Percentiles rank a stretch among this genome's conserved stretches.
phyloP scores from a whole-genome alignment of 2,113 vertebrate genomes.

The Gobiocypris rarus region DNA sequence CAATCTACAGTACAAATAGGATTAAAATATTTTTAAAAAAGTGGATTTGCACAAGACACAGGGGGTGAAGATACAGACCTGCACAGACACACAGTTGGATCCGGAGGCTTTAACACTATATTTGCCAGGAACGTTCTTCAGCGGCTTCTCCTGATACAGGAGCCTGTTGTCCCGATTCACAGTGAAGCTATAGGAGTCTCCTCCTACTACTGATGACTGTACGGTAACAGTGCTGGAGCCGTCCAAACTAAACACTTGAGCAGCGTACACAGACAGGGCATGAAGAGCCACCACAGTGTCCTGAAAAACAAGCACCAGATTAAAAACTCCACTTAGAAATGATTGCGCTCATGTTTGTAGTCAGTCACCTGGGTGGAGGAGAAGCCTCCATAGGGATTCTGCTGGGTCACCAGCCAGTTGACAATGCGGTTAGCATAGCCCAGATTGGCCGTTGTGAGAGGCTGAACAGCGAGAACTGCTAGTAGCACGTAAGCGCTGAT shows the following conservation, averaged over 20 bases:
- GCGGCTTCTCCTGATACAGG: conserved; percentile 77
- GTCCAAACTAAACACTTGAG: conserved; percentile 59
- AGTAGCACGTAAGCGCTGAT: conserved; percentile 69
- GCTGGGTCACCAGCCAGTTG: conserved; percentile 72
- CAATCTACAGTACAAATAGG: conserved; percentile 51
- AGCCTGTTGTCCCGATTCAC: conserved; percentile 78
- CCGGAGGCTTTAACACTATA: conserved; percentile 69
- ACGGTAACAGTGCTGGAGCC: conserved; percentile 63
- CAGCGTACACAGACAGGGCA: conserved; percentile 67
- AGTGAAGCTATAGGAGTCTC: conserved; percentile 66
- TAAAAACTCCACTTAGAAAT: background rate
- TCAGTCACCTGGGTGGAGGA: conserved; percentile 76
- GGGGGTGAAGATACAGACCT: conserved; percentile 68
- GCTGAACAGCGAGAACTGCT: conserved; percentile 48
- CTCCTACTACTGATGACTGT: conserved; percentile 47
- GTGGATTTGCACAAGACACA: no score
- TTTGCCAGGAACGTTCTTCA: conserved; percentile 69
- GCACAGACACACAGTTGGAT: conserved; percentile 71
- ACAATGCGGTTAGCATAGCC: conserved; percentile 67
- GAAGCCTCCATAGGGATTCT: conserved; percentile 78
- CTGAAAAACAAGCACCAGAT: conserved; percentile 53
- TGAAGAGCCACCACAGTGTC: conserved; percentile 75
- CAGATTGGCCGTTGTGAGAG: conserved; percentile 55
- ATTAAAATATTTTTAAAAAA: no score
- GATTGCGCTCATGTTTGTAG: background rate